phyloP scores from a whole-genome alignment of 2,888 invertebrate species.

The Tillus elongatus region DNA sequence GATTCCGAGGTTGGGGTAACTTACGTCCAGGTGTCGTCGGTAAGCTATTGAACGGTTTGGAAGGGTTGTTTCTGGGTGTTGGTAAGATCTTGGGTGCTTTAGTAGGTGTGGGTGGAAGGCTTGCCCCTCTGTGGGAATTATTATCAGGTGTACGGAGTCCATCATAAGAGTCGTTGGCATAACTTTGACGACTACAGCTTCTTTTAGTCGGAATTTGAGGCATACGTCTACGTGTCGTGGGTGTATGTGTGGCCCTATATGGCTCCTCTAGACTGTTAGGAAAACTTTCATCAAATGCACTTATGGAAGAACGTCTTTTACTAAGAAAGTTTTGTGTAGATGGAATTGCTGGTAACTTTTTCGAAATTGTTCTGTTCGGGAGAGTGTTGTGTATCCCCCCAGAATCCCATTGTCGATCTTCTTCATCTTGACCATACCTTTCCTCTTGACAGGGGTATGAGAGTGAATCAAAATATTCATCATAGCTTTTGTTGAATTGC shows the following conservation, averaged over 20 bases:
- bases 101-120: constrained; percentile 41
- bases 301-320: constrained; percentile 41
- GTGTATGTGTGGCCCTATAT: constrained; percentile 32
- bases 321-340: constrained; percentile 46
- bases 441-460: constrained; percentile 55
- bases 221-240: constrained; percentile 35
- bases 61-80: constrained; percentile 20
- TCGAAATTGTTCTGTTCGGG: constrained; percentile 28
- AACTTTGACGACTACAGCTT: constrained; percentile 36
- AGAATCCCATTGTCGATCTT: constrained; percentile 65
- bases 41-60: constrained; percentile 37
- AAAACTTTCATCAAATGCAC: constrained; percentile 32
- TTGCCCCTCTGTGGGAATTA: constrained; percentile 37
- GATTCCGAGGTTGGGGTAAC: constrained; percentile 41
- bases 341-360: constrained; percentile 43
- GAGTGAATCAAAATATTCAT: constrained; percentile 57
- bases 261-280: constrained; percentile 19
- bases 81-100: constrained; percentile 31
- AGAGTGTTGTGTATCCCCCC: constrained; percentile 47
- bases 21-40: constrained; percentile 49
- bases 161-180: constrained; percentile 31
- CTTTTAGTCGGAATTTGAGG: constrained; percentile 40
- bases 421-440: constrained; percentile 53
- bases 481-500: constrained; percentile 43
- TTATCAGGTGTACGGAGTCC: constrained; percentile 34